phyloP scores from a whole-genome alignment of 92 coral and sea anemone genomes.

The Zoanthus sansibaricus region DNA sequence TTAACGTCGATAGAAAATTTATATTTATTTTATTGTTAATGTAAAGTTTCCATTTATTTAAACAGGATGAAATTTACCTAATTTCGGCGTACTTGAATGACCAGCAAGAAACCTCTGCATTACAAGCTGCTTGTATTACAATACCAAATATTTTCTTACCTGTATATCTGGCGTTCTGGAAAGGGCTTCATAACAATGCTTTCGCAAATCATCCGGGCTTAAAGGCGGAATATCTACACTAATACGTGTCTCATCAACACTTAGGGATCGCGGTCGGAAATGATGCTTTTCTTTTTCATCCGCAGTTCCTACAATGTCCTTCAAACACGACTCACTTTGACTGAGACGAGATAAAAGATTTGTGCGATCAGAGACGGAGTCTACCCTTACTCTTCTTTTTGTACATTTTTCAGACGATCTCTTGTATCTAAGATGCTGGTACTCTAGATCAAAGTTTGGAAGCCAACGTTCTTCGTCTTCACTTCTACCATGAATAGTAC shows the following conservation, averaged over 20 bases:
- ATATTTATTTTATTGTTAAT: neutral
- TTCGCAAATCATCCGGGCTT: conserved; percentile 31
- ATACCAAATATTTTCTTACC: neutral
- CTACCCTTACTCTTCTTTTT: conserved; percentile 5
- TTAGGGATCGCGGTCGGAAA: conserved; percentile 22
- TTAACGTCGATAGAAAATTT: no score
- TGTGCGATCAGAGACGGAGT: conserved; percentile 16
- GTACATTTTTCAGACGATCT: neutral
- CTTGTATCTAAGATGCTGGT: conserved; percentile 34
- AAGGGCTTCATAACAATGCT: conserved; percentile 15
- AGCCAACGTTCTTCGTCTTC: neutral
- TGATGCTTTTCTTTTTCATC: neutral
- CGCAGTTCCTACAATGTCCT: neutral
- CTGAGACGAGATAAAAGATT: conserved; percentile 18
- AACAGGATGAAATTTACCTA: no score
- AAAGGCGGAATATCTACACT: conserved; percentile 2
- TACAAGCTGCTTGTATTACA: neutral
- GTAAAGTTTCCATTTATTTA: no score
- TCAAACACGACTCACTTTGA: conserved; percentile 24
- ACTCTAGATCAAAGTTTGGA: neutral
- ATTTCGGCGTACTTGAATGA: no score
- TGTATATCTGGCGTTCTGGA: conserved; percentile 18
- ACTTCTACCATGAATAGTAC: neutral
- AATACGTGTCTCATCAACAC: conserved; percentile 20
- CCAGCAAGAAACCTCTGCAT: neutral